Evolutionary conservation across 1,140 invertebrate species (phyloP), one percentile per base, ranked within the genome.

Genomic region (Lineus longissimus): DNA sequence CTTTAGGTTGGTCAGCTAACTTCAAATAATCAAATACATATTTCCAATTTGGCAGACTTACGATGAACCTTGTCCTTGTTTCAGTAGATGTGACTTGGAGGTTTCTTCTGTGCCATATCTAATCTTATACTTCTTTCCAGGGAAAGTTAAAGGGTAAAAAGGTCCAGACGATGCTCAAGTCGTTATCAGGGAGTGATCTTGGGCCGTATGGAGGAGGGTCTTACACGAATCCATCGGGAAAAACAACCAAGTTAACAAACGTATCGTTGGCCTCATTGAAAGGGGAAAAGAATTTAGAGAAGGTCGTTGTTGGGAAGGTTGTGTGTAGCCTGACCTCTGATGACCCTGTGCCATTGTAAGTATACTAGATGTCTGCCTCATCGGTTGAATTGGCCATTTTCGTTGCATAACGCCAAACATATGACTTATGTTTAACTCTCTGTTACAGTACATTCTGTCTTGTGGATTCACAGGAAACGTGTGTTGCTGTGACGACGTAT

Each of bases 341-440:
- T 43, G 89, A 89, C 72, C 84, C 84, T 55, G 89, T 91, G 51
- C 89, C 90, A 69, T 93, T 92, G 88, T 90, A 84, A 88, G 86
- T 85, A 19, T n/a, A 43, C 47, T n/a, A 7, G 19, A 51, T 23
- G 6, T n/a, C n/a, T 23, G 4, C n/a, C n/a, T 51, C 47, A 23
- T 51, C 6, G 33, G 33, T 15, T 4, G 15, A 15, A 36, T 36
- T 36, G 6, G 15, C 33, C 15, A 4, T 36, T 15, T 36, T 7
- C 15, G 33, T 4, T 4, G 15, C 6, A 15, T 36, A 36, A 4
- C 33, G 15, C 33, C 33, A 36, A 36, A 36, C 4, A 36, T 36
- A 15, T 36, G 15, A 36, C 27, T 22, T 54, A 27, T 9, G n/a
- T 54, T 59, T 33, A 67, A 63, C 63, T 54, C 68, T 70, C 55